Base-by-base conservation (phyloP, 37 sponge, comb jelly and placozoan species). In the Amphimedon queenslandica region DNA sequence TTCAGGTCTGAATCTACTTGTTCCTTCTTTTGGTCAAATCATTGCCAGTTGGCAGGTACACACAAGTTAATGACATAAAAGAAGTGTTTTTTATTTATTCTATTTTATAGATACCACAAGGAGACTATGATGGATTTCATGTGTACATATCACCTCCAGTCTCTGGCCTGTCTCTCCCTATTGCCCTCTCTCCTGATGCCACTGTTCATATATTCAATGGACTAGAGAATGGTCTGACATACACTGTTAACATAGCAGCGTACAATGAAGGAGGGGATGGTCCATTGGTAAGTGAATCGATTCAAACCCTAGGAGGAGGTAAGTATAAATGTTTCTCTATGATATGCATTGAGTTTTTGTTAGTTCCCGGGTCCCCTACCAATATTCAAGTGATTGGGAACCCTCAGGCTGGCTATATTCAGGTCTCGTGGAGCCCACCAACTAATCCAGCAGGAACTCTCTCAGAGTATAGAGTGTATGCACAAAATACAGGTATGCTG, bases 241-340 rank as follows among this genome's bases (percentile, higher is more conserved):
- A 91, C 80, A 77, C 87, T 0, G 42, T 91, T 37, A 66, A 70
- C 40, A 88, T 91, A 40, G 87, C 87, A 63, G 78, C 87, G 16
- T 91, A 78, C 79, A 91, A 86, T 42, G 40, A 56, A 20, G 80
- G 51, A 21, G 92, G 92, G 4, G 61, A 40, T 30, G 88, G 92
- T 25, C 84, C 87, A 2, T 56, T 42, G n/a, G 77, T 74, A 35
- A 67, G 69, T 5, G 55, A 28, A 1, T 39, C 70, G 21, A 38
- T 66, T 4, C 79, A 38, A 13, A 90, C 91, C 11, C 69, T 57
- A 11, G 85, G 69, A 66, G 42, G 67, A 63, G 79, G 88, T 88
- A 70, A 37, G 53, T 67, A 31, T 24, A 2, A n/a, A 58, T 2
- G 20, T 40, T 3, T 8, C 18, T 11, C 6, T 57, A 13, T 6